These are phyloP conservation scores for Fundulus diaphanus DNA, from an alignment of 2,797 vertebrate genomes.

Conservation along the genomic window DNA sequence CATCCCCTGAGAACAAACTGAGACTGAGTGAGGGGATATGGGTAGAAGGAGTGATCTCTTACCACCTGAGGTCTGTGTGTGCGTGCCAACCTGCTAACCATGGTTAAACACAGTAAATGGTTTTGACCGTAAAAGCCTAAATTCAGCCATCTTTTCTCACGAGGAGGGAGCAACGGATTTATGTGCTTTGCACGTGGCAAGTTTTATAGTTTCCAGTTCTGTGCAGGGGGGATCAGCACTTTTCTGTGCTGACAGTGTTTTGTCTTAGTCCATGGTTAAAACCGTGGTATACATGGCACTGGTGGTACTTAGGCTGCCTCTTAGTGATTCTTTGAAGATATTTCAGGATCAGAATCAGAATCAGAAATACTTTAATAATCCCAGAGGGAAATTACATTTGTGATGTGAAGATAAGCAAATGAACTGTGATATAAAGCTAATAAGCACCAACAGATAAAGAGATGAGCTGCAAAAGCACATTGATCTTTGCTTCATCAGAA, in stretches of 20 bases:
- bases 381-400: no score
- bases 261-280: background rate
- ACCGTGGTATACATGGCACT: background rate
- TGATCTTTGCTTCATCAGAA: no score
- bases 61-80: constrained; percentile 68
- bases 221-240: constrained; percentile 9
- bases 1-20: constrained; percentile 73
- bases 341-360: no score
- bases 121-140: constrained; percentile 69
- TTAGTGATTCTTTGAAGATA: background rate
- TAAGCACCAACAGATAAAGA: no score
- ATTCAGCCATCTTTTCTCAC: constrained; percentile 67
- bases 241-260: background rate
- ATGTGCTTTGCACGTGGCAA: constrained; percentile 5
- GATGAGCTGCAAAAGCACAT: background rate
- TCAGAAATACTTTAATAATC: no score
- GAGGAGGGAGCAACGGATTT: constrained; percentile 52
- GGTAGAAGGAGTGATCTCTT: constrained; percentile 42
- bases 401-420: background rate
- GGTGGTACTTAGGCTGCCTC: background rate
- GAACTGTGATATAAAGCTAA: background rate
- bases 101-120: constrained; percentile 72
- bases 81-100: constrained; percentile 62
- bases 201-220: constrained; percentile 28
- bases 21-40: constrained; percentile 46